Evolutionary conservation across 1,140 invertebrate genomes (phyloP).

Genomic region (Listronotus oregonensis): DNA sequence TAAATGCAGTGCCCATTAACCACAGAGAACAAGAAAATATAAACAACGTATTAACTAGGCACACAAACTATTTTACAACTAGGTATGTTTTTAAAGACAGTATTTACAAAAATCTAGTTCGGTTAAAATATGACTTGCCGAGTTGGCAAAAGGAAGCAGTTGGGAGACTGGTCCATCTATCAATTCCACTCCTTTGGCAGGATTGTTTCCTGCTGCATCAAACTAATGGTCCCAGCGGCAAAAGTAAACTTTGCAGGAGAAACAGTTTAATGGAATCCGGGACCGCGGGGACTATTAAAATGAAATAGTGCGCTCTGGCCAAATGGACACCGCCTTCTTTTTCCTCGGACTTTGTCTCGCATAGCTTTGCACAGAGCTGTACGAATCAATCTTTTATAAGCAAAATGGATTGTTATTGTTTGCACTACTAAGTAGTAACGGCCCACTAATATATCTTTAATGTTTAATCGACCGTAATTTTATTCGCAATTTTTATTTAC

Average conservation of each 20-base stretch:
- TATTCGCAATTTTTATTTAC: not conserved
- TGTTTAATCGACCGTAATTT: conserved; percentile 3
- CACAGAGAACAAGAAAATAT: not conserved
- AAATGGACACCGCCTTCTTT: conserved; percentile 42
- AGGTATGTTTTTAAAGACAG: not conserved
- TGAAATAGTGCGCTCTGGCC: conserved; percentile 56
- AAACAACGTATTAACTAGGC: not conserved
- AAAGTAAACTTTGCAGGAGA: conserved; percentile 56
- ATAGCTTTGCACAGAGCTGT: conserved; percentile 24
- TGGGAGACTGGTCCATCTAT: conserved; percentile 46
- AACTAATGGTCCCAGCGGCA: conserved; percentile 57
- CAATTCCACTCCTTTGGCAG: conserved; percentile 52
- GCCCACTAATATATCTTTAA: conserved; percentile 33
- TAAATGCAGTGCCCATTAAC: conserved; percentile 7
- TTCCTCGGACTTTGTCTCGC: conserved; percentile 32
- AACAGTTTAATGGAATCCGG: conserved; percentile 59
- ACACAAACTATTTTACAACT: not conserved
- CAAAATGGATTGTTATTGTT: conserved; percentile 50
- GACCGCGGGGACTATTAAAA: conserved; percentile 58
- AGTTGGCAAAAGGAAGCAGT: conserved; percentile 46
- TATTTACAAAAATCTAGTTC: not conserved
- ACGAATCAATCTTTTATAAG: conserved; percentile 51
- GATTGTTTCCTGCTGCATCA: conserved; percentile 56
- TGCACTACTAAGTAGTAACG: conserved; percentile 29
- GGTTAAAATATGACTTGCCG: conserved; percentile 46